Base-by-base conservation (phyloP, 2,797 vertebrate species). In the Acrossocheilus wenchowensis region DNA sequence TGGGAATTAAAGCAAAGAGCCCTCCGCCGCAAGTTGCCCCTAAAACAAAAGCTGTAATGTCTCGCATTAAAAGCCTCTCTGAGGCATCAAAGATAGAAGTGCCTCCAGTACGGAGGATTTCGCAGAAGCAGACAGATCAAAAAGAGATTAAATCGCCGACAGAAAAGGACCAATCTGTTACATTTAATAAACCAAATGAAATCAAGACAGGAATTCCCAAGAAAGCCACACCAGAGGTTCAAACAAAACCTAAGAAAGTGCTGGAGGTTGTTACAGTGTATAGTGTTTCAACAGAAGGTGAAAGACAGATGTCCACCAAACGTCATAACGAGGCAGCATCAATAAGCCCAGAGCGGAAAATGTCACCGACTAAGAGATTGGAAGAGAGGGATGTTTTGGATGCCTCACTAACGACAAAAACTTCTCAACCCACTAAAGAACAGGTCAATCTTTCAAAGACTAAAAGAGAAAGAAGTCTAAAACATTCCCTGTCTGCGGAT, bases 191-290 rank as follows among this genome's bases (percentile, higher is more conserved):
- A 43, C 69, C 17, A 52, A 77, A 0, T 41, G 88, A 89, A 71
- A 89, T 14, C 71, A 95, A 93, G 90, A 93, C 94, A 57, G 95
- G 93, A 93, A 94, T 95, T 86, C 94, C 94, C 11, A 95, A 94
- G 91, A 94, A 93, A 90, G 82, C 90, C 9, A 19, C 88, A n/a
- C 92, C 90, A 45, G 95, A 94, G 10, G 26, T 85, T 80, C 90
- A 92, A 1, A 72, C 88, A 23, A 95, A 94, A 91, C 89, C 92
- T 45, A 90, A 90, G 30, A 89, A 89, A 69, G 87, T 90, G 36
- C 30, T 90, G 43, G 85, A 86, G n/a, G 79, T 43, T 81, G 69
- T 81, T 15, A 75, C 68, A 54, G 78, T 86, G 23, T 73, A 73
- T 73, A 62, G 52, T 73, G 15, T 86, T 45, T 81, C 84, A 64